Base-by-base conservation (phyloP, 2,113 vertebrate genomes). In the Peromyscus polionotus region DNA sequence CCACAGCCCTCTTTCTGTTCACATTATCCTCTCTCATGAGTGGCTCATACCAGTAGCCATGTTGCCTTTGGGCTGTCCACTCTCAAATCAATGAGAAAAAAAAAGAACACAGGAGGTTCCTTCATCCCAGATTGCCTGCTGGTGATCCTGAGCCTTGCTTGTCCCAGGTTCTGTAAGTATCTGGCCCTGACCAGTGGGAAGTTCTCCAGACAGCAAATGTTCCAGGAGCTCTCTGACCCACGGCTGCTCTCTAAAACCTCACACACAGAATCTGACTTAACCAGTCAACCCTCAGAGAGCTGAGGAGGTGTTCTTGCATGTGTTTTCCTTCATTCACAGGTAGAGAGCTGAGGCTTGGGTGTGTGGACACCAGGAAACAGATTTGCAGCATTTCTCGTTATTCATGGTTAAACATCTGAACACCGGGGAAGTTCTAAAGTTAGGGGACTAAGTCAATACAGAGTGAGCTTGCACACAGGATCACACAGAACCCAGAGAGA, bases 321-420 rank as follows among this genome's bases (percentile, higher is more conserved):
- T 72, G 86, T 10, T 17, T 33, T 54, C 28, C 42, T 68, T 33
- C 13, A 26, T 26, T 54, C 36, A n/a, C 20, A 57, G 48, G 42
- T 36, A 57, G 48, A 26, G 13, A 14, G 33, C 20, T 39, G 48
- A 72, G 7, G 24, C 48, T 9, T 5, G 8, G 36, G 14, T n/a
- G 7, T 26, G 13, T 88, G 48, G 36, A 28, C 1, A n/a, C 6
- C 2, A 33, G 67, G 22, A 7, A 72, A n/a, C 36, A 28, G 7
- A 5, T 67, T 12, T 7, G 20, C 17, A 36, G 16, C 0, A 0
- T 68, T 48, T 17, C 11, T 36, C 7, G 0, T 48, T 36, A 70
- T 87, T 36, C 39, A 7, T 4, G 33, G 20, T 26, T 14, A 68
- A 70, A 54, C 2, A 13, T 70, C 65, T 26, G 20, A 20, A 16